phyloP scores from a whole-genome alignment of 2,888 invertebrate genomes.

The Argyresthia goedartella region DNA sequence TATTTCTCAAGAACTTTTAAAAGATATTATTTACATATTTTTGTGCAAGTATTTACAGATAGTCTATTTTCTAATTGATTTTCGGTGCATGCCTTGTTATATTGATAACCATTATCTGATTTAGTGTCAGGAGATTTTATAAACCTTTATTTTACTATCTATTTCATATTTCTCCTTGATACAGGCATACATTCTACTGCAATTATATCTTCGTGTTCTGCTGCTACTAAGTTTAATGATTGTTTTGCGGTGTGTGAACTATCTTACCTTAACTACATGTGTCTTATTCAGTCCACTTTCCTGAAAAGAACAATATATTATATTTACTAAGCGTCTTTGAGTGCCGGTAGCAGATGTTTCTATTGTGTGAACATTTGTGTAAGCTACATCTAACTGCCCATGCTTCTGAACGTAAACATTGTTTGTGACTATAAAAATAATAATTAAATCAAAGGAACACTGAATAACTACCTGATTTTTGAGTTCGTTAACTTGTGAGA shows the following conservation, averaged over 20 bases:
- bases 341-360: slow-evolving; percentile 25
- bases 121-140: too few relatives aligned
- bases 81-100: too few relatives aligned
- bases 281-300: slow-evolving; percentile 54
- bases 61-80: background rate
- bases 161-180: too few relatives aligned
- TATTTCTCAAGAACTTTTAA: too few relatives aligned
- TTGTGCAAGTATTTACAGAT: background rate
- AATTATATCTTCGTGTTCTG: too few relatives aligned
- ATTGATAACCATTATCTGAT: too few relatives aligned
- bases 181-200: too few relatives aligned
- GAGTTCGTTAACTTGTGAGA: slow-evolving; percentile 95
- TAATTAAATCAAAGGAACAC: background rate
- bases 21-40: background rate
- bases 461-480: slow-evolving; percentile 60
- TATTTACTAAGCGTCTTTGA: slow-evolving; percentile 3
- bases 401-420: slow-evolving; percentile 24
- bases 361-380: slow-evolving; percentile 34
- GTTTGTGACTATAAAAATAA: background rate
- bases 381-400: slow-evolving; percentile 55
- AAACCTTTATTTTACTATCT: too few relatives aligned
- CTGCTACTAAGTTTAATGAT: background rate
- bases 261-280: slow-evolving; percentile 58
- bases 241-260: slow-evolving; percentile 10
- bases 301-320: slow-evolving; percentile 49